These are phyloP conservation scores for Furcula furcula DNA, from an alignment of 2,888 invertebrate genomes.

Conservation along the genomic window DNA sequence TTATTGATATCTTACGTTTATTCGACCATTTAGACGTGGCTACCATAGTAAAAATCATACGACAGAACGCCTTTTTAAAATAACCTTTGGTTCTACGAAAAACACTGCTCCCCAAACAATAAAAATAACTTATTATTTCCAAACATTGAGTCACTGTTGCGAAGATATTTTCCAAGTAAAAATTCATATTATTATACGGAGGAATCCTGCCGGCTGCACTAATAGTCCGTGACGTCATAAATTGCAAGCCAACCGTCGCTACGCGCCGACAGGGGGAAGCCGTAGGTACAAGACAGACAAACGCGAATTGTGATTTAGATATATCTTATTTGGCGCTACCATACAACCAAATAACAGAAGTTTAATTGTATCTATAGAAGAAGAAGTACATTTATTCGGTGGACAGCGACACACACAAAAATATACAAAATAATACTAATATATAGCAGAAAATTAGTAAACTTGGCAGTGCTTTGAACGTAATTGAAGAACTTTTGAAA, in stretches of 20 bases:
- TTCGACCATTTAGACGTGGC: too few relatives aligned
- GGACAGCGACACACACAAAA: too few relatives aligned
- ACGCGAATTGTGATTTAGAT: constrained; percentile 9
- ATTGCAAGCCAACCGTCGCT: constrained; percentile 13
- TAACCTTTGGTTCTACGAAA: too few relatives aligned
- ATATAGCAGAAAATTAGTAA: too few relatives aligned
- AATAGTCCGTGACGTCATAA: constrained; percentile 49
- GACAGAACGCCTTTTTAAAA: too few relatives aligned
- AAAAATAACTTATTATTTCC: neutral
- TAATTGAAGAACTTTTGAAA: too few relatives aligned
- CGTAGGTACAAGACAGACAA: constrained; percentile 6
- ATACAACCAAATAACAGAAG: constrained; percentile 9
- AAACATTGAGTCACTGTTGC: neutral
- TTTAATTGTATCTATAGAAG: constrained; percentile 4
- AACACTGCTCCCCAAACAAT: too few relatives aligned
- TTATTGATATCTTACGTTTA: too few relatives aligned
- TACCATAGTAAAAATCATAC: too few relatives aligned
- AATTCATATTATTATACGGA: constrained; percentile 1
- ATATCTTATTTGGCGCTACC: constrained; percentile 5
- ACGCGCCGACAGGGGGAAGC: constrained; percentile 2
- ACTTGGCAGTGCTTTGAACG: too few relatives aligned
- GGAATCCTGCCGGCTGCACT: constrained; percentile 20
- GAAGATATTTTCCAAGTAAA: constrained; percentile 1
- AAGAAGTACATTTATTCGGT: too few relatives aligned
- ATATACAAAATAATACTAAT: too few relatives aligned